These are phyloP conservation scores for Oppia nitens DNA, from an alignment of 1,140 invertebrate species.

Conservation along the genomic window DNA sequence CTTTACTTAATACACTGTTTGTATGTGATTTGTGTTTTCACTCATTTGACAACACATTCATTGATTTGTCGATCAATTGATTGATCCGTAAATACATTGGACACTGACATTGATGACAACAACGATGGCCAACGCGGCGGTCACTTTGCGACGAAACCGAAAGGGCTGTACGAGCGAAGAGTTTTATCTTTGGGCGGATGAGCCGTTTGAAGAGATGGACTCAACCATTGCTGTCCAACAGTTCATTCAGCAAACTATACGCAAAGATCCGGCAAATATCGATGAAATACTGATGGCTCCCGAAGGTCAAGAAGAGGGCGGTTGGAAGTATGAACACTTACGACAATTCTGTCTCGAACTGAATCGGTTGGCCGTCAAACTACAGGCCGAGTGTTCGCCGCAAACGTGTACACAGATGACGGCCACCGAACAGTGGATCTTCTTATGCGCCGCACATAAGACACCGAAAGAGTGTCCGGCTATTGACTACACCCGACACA, in stretches of 20 bases:
- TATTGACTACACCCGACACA: slow-evolving; percentile 97
- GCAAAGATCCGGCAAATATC: slow-evolving; percentile 76
- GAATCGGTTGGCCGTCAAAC: slow-evolving; percentile 82
- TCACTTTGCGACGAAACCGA: slow-evolving; percentile 12
- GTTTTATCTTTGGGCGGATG: slow-evolving; percentile 93
- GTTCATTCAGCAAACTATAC: slow-evolving; percentile 95
- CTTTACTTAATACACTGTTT: too few species aligned
- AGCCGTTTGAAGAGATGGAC: slow-evolving; percentile 98
- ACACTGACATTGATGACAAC: too few species aligned
- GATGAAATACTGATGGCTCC: slow-evolving; percentile 89
- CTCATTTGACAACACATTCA: too few species aligned
- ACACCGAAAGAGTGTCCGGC: slow-evolving; percentile 99
- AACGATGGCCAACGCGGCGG: background rate
- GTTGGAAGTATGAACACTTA: slow-evolving; percentile 99
- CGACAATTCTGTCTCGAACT: slow-evolving; percentile 98
- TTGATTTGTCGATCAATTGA: too few species aligned
- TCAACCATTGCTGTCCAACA: slow-evolving; percentile 95
- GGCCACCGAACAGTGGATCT: slow-evolving; percentile 99
- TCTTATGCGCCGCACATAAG: slow-evolving; percentile 98
- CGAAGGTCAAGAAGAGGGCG: slow-evolving; percentile 92
- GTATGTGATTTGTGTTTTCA: too few species aligned
- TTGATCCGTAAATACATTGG: too few species aligned
- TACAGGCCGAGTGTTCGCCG: slow-evolving; percentile 73
- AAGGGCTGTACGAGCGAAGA: slow-evolving; percentile 42
- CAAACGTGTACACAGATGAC: slow-evolving; percentile 98